Conservation (phyloP, 2,113 vertebrate genomes). For the Xiphophorus maculatus region DNA sequence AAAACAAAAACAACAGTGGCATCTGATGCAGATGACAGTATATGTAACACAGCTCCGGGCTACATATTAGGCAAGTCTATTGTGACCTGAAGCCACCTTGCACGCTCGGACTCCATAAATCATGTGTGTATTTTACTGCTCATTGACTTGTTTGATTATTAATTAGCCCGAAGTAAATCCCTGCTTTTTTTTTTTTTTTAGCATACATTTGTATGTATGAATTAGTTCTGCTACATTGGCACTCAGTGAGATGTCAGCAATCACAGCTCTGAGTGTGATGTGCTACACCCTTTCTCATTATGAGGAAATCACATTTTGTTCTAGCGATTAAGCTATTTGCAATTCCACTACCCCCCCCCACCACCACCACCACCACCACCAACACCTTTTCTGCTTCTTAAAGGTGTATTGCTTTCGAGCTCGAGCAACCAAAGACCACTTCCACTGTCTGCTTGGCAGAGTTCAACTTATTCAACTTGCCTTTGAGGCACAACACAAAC, state of each 20-base stretch:
- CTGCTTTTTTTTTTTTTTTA: constrained; percentile 49
- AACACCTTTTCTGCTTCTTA: neutral
- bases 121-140: constrained; percentile 62
- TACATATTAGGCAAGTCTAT: constrained; percentile 4
- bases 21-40: constrained; percentile 31
- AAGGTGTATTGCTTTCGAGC: constrained; percentile 13
- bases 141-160: constrained; percentile 70
- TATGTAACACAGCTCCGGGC: constrained; percentile 22
- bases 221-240: constrained; percentile 73
- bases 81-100: constrained; percentile 28
- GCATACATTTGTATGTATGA: constrained; percentile 66
- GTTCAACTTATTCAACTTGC: constrained; percentile 50
- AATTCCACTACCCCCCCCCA: neutral
- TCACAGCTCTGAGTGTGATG: constrained; percentile 67
- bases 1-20: constrained; percentile 3
- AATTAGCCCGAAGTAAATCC: constrained; percentile 67
- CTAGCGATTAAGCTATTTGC: constrained; percentile 62
- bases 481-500: constrained; percentile 55
- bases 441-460: constrained; percentile 25
- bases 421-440: constrained; percentile 36
- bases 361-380: neutral
- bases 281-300: constrained; percentile 61
- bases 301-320: constrained; percentile 58
- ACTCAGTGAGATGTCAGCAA: constrained; percentile 68
- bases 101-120: constrained; percentile 17